A percentile compares a stretch with the other conserved stretches of the same genome.
phyloP scores from a whole-genome alignment of 2,888 invertebrate species.

The Noctua pronuba region DNA sequence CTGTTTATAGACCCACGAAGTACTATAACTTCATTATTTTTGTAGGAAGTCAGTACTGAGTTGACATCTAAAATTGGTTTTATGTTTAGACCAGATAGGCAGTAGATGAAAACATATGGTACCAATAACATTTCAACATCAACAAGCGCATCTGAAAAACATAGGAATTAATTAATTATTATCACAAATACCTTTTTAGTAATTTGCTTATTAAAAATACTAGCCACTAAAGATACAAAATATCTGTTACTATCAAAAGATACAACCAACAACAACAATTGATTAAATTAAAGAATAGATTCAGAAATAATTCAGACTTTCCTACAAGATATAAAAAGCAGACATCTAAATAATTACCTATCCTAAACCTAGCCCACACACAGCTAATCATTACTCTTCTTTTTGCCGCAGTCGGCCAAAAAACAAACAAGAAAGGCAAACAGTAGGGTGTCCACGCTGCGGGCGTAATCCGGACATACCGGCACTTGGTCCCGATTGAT shows the following conservation, averaged over 20 bases:
- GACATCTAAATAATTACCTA: slow-evolving; percentile 40
- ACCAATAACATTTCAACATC: background rate
- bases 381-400: slow-evolving; percentile 58
- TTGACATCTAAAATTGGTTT: background rate
- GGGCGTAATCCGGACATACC: slow-evolving; percentile 61
- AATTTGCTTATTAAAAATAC: background rate
- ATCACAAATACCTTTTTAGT: background rate
- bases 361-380: slow-evolving; percentile 35
- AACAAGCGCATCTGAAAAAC: background rate
- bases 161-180: background rate
- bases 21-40: background rate
- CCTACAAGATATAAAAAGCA: slow-evolving; percentile 4
- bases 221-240: background rate
- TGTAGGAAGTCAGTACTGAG: background rate
- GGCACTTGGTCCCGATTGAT: slow-evolving; percentile 58
- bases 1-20: background rate
- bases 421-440: slow-evolving; percentile 64
- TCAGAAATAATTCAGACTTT: background rate
- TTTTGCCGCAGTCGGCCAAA: slow-evolving; percentile 56
- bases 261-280: background rate
- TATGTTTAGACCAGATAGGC: background rate
- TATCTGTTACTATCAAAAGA: background rate
- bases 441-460: slow-evolving; percentile 63
- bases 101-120: background rate
- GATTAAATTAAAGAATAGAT: background rate